Evolutionary conservation across 2,888 invertebrate genomes (phyloP).

Genomic region (Lasioglossum calceatum): DNA sequence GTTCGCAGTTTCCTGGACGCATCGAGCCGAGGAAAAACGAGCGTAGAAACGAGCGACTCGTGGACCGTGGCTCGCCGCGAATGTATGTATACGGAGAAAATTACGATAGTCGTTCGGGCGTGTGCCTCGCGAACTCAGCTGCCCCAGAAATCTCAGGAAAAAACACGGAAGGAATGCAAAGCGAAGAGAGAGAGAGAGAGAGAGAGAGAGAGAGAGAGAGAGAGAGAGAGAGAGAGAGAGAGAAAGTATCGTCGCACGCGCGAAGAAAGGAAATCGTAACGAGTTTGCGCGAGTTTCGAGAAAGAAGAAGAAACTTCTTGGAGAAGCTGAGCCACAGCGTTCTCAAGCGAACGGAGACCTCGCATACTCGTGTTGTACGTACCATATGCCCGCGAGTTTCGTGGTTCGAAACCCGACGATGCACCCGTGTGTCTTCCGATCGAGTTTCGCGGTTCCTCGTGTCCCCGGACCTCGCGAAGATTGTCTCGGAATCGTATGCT

Average conservation of each 20-base stretch:
- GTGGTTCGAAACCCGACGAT: conserved; percentile 6
- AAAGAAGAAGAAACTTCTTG: conserved; percentile 12
- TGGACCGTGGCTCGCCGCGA: not conserved
- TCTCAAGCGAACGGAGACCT: not conserved
- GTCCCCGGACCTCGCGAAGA: conserved; percentile 28
- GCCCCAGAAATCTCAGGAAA: too few species aligned
- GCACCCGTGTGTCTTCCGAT: conserved; percentile 5
- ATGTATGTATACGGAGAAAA: conserved; percentile 8
- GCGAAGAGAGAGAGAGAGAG: not conserved
- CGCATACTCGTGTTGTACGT: not conserved
- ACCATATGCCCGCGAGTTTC: not conserved
- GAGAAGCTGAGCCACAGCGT: not conserved
- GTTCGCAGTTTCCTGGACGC: not conserved
- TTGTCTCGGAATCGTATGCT: conserved; percentile 47
- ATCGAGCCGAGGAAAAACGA: not conserved
- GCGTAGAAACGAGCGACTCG: not conserved
- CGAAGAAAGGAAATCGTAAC: conserved; percentile 43
- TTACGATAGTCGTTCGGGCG: not conserved
- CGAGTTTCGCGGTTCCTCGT: conserved; percentile 41
- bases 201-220: not conserved
- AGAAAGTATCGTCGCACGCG: not conserved
- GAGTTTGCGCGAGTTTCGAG: conserved; percentile 43
- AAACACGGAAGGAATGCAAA: not conserved
- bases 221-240: not conserved
- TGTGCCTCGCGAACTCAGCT: not conserved